Evolutionary conservation across 2,888 invertebrate species (phyloP).

Genomic region (Drosophila siamana): DNA sequence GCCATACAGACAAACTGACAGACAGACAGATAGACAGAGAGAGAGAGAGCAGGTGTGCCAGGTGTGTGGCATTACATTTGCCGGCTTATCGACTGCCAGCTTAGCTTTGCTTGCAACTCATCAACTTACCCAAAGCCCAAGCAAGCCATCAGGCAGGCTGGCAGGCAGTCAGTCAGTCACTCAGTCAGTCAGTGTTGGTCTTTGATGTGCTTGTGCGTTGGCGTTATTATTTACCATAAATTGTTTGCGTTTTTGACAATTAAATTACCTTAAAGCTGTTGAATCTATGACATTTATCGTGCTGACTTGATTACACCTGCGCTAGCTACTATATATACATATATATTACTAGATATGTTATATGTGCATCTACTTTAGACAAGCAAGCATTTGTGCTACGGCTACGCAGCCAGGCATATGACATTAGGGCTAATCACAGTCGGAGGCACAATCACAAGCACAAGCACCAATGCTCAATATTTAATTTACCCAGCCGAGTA

Average conservation of each 20-base stretch:
- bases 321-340: no score
- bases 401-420: conserved; percentile 28
- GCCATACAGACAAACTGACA: conserved; percentile 1
- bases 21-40: background rate
- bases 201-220: conserved; percentile 38
- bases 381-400: conserved; percentile 11
- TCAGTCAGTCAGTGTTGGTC: conserved; percentile 20
- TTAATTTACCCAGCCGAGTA: conserved; percentile 47
- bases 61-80: conserved; percentile 12
- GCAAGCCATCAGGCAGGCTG: conserved; percentile 11
- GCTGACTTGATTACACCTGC: conserved; percentile 14
- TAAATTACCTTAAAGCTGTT: conserved; percentile 24
- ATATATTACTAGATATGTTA: no score
- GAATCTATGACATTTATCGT: conserved; percentile 21
- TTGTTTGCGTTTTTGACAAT: conserved; percentile 39
- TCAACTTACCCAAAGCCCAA: conserved; percentile 35
- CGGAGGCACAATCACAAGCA: conserved; percentile 28
- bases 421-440: conserved; percentile 59
- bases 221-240: conserved; percentile 50
- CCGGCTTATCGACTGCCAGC: conserved; percentile 24
- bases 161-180: conserved; percentile 10
- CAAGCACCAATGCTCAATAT: conserved; percentile 57
- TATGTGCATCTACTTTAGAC: conserved; percentile 4
- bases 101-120: conserved; percentile 33
- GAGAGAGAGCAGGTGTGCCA: conserved; percentile 6